Conservation (phyloP, 1,140 invertebrate genomes). For the Cataglyphis hispanica region DNA sequence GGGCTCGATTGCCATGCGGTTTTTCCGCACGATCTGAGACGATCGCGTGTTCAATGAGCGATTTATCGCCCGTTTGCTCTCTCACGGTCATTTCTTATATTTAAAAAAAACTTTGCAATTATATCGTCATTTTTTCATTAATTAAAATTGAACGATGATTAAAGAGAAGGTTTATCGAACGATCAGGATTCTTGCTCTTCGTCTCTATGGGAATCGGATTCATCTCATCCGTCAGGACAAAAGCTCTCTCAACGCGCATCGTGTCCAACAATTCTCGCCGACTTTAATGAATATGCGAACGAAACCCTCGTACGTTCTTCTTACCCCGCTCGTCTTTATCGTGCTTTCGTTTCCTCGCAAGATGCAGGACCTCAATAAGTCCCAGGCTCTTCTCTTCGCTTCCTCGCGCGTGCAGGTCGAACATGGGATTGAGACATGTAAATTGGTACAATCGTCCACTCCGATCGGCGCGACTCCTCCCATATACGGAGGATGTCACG, state of each 20-base stretch:
- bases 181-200: neutral
- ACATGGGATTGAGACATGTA: constrained; percentile 85
- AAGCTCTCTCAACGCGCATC: constrained; percentile 16
- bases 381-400: constrained; percentile 44
- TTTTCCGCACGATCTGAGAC: constrained; percentile 71
- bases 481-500: constrained; percentile 72
- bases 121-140: neutral
- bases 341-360: constrained; percentile 37
- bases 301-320: constrained; percentile 32
- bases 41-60: constrained; percentile 54
- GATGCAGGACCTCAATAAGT: constrained; percentile 66
- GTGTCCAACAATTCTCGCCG: constrained; percentile 39
- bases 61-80: constrained; percentile 44
- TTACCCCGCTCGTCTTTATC: constrained; percentile 14
- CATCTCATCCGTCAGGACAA: constrained; percentile 59
- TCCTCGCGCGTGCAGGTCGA: constrained; percentile 57
- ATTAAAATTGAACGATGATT: neutral
- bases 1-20: constrained; percentile 62
- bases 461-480: constrained; percentile 78
- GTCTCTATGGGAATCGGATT: constrained; percentile 56
- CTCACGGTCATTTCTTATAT: neutral
- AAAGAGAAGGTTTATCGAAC: neutral
- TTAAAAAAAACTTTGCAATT: neutral
- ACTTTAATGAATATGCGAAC: constrained; percentile 79
- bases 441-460: constrained; percentile 84